phyloP scores from a whole-genome alignment of 2,888 invertebrate genomes.

The Megalurothrips usitatus region DNA sequence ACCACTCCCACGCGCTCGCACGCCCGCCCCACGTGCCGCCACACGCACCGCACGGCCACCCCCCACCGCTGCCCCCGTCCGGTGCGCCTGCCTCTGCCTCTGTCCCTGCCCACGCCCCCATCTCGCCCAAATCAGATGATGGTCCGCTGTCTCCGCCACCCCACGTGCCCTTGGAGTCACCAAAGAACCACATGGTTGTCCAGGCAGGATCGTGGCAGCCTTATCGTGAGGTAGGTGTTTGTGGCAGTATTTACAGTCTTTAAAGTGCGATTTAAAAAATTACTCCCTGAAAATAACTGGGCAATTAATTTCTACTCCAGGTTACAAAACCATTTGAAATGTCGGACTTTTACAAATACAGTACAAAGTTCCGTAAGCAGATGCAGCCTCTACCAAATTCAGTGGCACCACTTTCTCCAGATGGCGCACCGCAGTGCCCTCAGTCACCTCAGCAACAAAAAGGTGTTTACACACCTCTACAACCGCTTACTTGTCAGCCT shows the following conservation, averaged over 20 bases:
- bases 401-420: constrained; percentile 27
- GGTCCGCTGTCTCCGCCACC: not conserved
- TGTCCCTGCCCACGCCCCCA: not conserved
- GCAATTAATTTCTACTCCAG: not conserved
- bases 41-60: constrained; percentile 2
- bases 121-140: constrained; percentile 1
- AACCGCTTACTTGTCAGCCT: constrained; percentile 51
- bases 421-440: constrained; percentile 14
- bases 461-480: constrained; percentile 50
- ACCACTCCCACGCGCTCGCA: not conserved
- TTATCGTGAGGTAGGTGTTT: constrained; percentile 64
- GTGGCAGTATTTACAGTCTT: not conserved
- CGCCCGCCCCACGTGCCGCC: constrained; percentile 9
- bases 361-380: constrained; percentile 81
- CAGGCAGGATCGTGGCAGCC: constrained; percentile 87
- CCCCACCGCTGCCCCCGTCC: constrained; percentile 44
- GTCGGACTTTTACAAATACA: constrained; percentile 97
- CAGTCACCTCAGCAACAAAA: constrained; percentile 42
- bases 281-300: not conserved
- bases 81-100: not conserved
- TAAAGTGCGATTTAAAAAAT: not conserved
- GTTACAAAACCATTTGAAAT: constrained; percentile 94
- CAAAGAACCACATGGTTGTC: constrained; percentile 77
- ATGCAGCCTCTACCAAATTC: constrained; percentile 35
- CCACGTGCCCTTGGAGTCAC: constrained; percentile 63